Percentiles rank a stretch among this genome's conserved stretches.
These are phyloP conservation scores for Chitala chitala DNA, from an alignment of 2,113 vertebrate species.

Conservation along the genomic window DNA sequence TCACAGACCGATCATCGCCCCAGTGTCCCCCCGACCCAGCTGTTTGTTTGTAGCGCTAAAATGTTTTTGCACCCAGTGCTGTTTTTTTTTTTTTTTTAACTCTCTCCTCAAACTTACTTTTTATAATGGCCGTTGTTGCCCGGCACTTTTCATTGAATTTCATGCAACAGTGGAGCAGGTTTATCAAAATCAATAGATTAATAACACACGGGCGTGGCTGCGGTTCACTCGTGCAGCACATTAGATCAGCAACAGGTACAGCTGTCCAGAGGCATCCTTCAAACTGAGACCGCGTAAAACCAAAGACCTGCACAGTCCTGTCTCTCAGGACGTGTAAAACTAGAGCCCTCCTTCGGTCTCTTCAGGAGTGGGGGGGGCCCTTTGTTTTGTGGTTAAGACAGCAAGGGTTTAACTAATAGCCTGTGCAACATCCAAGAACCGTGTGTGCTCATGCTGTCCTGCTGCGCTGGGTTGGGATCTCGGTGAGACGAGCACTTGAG, in stretches of 20 bases:
- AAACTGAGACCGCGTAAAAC: too few species aligned
- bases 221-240: background rate
- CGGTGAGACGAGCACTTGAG: too few species aligned
- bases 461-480: too few species aligned
- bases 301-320: too few species aligned
- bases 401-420: too few species aligned
- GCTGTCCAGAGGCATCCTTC: background rate
- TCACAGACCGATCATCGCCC: constrained; percentile 19
- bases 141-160: background rate
- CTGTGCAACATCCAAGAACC: too few species aligned
- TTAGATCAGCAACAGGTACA: background rate
- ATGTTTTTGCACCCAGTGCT: background rate
- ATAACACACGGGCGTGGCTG: background rate
- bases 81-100: background rate
- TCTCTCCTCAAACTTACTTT: too few species aligned
- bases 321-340: too few species aligned
- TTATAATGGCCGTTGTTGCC: background rate
- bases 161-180: background rate
- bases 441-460: too few species aligned
- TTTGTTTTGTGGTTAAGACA: too few species aligned
- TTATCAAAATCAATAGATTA: background rate
- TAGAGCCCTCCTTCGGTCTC: too few species aligned
- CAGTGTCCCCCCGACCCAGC: background rate
- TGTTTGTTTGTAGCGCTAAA: background rate
- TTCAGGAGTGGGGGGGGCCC: too few species aligned